Percentiles rank a stretch among this genome's conserved stretches.
Conservation (phyloP, 2,888 invertebrate genomes). For the Diploptera punctata region DNA sequence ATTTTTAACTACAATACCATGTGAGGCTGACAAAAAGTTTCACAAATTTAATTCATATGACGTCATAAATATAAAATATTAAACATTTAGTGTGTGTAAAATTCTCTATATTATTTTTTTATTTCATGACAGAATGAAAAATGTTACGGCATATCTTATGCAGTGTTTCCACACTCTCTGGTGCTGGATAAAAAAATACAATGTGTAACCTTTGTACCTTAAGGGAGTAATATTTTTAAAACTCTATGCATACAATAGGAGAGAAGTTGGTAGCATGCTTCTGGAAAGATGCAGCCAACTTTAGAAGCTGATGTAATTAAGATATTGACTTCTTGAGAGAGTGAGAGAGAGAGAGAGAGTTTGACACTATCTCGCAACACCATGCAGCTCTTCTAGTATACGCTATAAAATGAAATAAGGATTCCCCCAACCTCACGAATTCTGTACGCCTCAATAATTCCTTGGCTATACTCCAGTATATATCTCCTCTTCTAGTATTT, state of each 20-base stretch:
- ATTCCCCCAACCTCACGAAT: not conserved
- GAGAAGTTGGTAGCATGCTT: not conserved
- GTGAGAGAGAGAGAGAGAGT: not conserved
- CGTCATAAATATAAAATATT: too few relatives aligned
- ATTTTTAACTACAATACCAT: too few relatives aligned
- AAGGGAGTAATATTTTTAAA: not conserved
- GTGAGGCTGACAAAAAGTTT: too few relatives aligned
- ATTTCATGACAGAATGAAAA: not conserved
- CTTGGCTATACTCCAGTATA: not conserved
- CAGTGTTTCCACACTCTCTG: not conserved
- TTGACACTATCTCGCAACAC: not conserved
- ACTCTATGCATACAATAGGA: conserved; percentile 6
- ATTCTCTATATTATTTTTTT: too few relatives aligned
- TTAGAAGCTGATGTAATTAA: conserved; percentile 14
- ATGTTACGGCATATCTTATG: not conserved
- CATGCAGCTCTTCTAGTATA: not conserved
- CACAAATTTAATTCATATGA: too few relatives aligned
- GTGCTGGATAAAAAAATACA: not conserved
- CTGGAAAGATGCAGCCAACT: not conserved
- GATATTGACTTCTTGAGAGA: conserved; percentile 15
- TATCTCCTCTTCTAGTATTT: conserved; percentile 2
- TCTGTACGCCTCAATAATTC: conserved; percentile 1
- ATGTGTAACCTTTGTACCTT: not conserved
- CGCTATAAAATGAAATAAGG: not conserved
- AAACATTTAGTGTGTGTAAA: too few relatives aligned